A percentile compares a stretch with the other conserved stretches of the same genome.
Evolutionary conservation across 2,113 vertebrate genomes (phyloP).

Genomic region (Hemicordylus capensis): DNA sequence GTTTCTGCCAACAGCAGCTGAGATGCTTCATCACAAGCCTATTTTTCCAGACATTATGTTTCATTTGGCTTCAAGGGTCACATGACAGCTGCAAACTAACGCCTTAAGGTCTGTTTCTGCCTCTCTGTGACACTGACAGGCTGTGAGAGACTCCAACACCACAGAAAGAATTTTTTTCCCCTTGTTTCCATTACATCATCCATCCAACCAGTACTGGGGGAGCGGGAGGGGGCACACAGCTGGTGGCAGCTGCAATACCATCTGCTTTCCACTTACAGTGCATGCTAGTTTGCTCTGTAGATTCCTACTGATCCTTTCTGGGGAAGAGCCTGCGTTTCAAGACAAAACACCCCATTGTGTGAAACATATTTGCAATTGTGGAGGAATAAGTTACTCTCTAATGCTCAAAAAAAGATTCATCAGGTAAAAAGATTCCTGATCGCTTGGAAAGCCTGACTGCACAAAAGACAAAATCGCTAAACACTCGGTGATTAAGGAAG

Average conservation of each 20-base stretch:
- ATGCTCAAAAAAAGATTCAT: conserved; percentile 47
- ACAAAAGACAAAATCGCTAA: conserved; percentile 40
- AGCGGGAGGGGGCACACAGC: conserved; percentile 82
- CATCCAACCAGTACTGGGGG: conserved; percentile 77
- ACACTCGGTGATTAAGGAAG: conserved; percentile 39
- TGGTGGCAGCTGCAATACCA: conserved; percentile 90
- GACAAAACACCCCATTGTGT: conserved; percentile 59
- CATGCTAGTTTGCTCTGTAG: conserved; percentile 80
- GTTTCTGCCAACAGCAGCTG: conserved; percentile 78
- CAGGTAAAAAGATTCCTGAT: conserved; percentile 24
- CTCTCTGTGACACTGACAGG: conserved; percentile 81
- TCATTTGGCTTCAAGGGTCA: conserved; percentile 77
- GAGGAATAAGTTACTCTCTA: conserved; percentile 56
- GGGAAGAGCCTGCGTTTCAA: conserved; percentile 48
- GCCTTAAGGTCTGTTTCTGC: conserved; percentile 75
- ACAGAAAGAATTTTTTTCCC: conserved; percentile 77
- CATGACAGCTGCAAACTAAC: conserved; percentile 82
- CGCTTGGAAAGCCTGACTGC: conserved; percentile 38
- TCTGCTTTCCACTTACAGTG: conserved; percentile 87
- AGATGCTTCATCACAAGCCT: conserved; percentile 69
- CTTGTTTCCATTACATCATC: conserved; percentile 91
- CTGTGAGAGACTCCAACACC: conserved; percentile 76
- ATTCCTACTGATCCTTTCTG: conserved; percentile 72
- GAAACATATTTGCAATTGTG: conserved; percentile 50
- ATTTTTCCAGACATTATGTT: conserved; percentile 70